phyloP scores from a whole-genome alignment of 37 sponge, comb jelly and placozoan species.

The Chondrilla cf. caribensis region DNA sequence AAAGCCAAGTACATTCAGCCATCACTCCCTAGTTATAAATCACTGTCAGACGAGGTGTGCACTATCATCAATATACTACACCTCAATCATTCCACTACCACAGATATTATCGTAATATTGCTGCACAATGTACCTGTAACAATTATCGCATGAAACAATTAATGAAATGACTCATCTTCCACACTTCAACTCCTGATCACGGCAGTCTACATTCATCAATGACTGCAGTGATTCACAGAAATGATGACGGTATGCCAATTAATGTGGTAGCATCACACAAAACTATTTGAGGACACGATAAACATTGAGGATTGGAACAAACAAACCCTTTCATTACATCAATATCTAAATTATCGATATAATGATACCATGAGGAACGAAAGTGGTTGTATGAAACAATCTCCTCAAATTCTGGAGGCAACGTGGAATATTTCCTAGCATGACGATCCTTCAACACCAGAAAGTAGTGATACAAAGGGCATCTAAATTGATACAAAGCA shows the following conservation, averaged over 20 bases:
- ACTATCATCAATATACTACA: too few species aligned
- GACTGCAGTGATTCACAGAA: neutral
- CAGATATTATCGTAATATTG: too few species aligned
- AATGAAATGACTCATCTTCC: constrained; percentile 4
- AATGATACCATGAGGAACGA: constrained; percentile 6
- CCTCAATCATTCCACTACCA: too few species aligned
- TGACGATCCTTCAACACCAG: neutral
- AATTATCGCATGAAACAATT: neutral
- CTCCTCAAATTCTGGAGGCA: neutral
- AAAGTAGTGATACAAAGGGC: constrained; percentile 10
- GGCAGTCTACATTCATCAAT: neutral
- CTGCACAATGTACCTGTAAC: neutral
- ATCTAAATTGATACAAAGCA: neutral
- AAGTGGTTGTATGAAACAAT: neutral
- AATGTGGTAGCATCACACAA: neutral
- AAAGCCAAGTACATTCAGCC: too few species aligned
- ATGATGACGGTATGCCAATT: neutral
- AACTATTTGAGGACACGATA: neutral
- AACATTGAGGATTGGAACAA: neutral
- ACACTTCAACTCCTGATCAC: neutral
- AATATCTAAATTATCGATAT: neutral
- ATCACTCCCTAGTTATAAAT: too few species aligned
- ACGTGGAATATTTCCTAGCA: neutral
- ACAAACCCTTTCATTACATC: neutral
- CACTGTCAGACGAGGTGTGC: neutral